Evolutionary conservation across 1,140 invertebrate genomes (phyloP), one percentile per base, ranked within the genome.

Genomic region (Acromyrmex heyeri): DNA sequence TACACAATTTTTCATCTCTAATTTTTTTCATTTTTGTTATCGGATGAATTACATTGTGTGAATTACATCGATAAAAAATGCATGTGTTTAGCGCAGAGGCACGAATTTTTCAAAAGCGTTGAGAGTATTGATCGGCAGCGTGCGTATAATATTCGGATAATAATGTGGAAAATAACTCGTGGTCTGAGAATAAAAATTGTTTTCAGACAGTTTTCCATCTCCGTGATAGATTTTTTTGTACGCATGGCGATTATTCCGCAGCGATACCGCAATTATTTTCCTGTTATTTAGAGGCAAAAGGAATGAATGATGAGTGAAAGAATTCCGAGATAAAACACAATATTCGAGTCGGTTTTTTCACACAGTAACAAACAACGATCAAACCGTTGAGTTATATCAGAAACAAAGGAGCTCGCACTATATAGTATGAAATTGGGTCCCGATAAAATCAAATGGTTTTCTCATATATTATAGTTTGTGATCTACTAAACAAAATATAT

Each of bases 21-120:
- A 18, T 55, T n/a, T 48, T n/a, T 44, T 44, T 57, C 21, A 57
- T 57, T 10, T 73, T 48, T 6, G n/a, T 64, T 78, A 30, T 62
- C 38, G 1, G n/a, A 10, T 44, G 38, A 44, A 44, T 44, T 44
- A 44, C 38, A 44, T 44, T 8, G 6, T 7, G 14, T 59, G 3
- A 76, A 76, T 76, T 76, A 64, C 16, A 8, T 64, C 3, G 6
- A 64, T 14, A 59, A 48, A 64, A 78, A 78, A 27, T 64, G 4
- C 12, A 62, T 6, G 21, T n/a, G 3, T 64, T 50, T 78, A 14
- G 6, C 3, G 1, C 1, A 12, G 10, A 50, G 14, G 24, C 1
- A 10, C 27, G 6, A 77, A 64, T 50, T 64, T 48, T 62, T 78
- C 38, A 77, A 12, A 64, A 3, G 73, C 34, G 4, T 27, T 38